phyloP scores from a whole-genome alignment of 2,113 vertebrate genomes.

The Amia ocellicauda region DNA sequence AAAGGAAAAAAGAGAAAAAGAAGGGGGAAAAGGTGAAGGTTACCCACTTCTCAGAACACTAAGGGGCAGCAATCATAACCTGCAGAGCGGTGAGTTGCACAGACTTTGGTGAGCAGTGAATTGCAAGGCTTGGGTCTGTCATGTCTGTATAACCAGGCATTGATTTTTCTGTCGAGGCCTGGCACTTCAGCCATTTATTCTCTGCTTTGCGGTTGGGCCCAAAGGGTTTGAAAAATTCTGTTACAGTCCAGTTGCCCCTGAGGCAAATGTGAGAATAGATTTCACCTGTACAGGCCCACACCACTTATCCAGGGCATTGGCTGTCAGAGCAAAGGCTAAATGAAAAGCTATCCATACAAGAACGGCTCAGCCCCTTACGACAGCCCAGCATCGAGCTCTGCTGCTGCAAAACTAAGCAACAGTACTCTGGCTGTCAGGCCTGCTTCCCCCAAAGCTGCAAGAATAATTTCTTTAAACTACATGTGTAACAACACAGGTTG shows the following conservation, averaged over 20 bases:
- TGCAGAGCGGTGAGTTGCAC: constrained; percentile 37
- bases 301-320: constrained; percentile 89
- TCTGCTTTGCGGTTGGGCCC: constrained; percentile 97
- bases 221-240: constrained; percentile 98
- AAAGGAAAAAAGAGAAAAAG: constrained; percentile 33
- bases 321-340: constrained; percentile 94
- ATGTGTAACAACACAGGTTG: background rate
- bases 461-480: background rate
- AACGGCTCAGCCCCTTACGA: constrained; percentile 26
- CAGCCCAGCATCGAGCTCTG: constrained; percentile 17
- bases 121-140: constrained; percentile 76
- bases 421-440: constrained; percentile 5
- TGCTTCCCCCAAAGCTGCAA: background rate
- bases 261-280: constrained; percentile 99
- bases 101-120: constrained; percentile 55
- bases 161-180: constrained; percentile 99
- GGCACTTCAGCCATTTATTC: constrained; percentile 99
- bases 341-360: constrained; percentile 88
- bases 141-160: constrained; percentile 99
- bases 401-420: constrained; percentile 1
- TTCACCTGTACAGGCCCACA: constrained; percentile 94
- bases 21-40: constrained; percentile 37
- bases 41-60: constrained; percentile 4
- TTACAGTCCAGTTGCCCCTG: constrained; percentile 97
- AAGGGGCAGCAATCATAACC: constrained; percentile 29